Percentiles rank a stretch among this genome's conserved stretches.
Evolutionary conservation across 53 echinoderm and acorn worm genomes (phyloP).

Genomic region (Echinometra lucunter): DNA sequence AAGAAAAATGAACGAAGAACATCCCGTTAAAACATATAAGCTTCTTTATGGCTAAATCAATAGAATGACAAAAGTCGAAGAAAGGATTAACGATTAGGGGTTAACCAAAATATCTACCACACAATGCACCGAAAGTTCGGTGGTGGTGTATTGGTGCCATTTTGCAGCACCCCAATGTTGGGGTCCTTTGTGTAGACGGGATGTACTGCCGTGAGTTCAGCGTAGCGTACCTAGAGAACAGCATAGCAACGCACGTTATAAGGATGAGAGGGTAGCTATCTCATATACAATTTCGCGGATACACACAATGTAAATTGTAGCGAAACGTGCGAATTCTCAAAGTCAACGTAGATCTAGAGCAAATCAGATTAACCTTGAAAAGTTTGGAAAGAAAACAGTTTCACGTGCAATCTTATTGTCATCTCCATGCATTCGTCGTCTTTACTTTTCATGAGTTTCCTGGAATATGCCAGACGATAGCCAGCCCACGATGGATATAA

Average conservation of each 20-base stretch:
- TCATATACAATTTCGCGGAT: not conserved
- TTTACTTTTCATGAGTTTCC: not conserved
- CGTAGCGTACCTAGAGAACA: slow-evolving; percentile 65
- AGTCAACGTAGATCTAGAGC: not conserved
- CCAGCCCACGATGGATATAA: slow-evolving; percentile 49
- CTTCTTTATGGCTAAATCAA: slow-evolving; percentile 35
- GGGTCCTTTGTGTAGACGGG: not conserved
- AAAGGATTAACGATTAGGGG: slow-evolving; percentile 26
- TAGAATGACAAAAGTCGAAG: slow-evolving; percentile 31
- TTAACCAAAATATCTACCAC: not conserved
- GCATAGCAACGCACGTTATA: slow-evolving; percentile 62
- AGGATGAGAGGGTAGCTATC: not conserved
- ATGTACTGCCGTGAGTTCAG: not conserved
- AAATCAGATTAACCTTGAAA: not conserved
- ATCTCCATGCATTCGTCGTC: not conserved
- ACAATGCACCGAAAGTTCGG: slow-evolving; percentile 18
- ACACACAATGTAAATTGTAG: not conserved
- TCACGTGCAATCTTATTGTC: not conserved
- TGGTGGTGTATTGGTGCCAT: not conserved
- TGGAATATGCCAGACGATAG: slow-evolving; percentile 55
- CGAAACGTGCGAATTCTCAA: slow-evolving; percentile 18
- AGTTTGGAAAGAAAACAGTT: not conserved
- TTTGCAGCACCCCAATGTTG: slow-evolving; percentile 40
- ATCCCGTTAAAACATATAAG: not conserved
- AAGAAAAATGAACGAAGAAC: not conserved